A percentile compares a stretch with the other conserved stretches of the same genome.
phyloP scores from a whole-genome alignment of 1,140 invertebrate species.

The Macrobrachium nipponense region DNA sequence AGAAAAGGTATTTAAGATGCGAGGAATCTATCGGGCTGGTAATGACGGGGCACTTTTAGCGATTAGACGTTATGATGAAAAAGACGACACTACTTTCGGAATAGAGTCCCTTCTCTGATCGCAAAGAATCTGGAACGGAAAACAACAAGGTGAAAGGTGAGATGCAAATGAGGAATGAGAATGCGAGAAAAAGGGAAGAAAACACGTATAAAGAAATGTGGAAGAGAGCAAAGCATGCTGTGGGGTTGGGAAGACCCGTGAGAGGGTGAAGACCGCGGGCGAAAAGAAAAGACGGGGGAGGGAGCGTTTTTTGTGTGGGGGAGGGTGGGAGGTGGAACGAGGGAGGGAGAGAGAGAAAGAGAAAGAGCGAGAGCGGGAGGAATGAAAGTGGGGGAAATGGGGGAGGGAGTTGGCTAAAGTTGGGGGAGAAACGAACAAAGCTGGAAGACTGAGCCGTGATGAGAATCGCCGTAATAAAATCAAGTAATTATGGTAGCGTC shows the following conservation, averaged over 20 bases:
- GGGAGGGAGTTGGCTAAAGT: not conserved
- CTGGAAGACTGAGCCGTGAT: slow-evolving; percentile 6
- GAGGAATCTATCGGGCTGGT: too few species aligned
- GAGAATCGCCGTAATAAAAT: not conserved
- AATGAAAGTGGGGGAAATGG: too few species aligned
- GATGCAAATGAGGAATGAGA: not conserved
- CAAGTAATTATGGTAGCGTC: not conserved
- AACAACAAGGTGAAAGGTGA: not conserved
- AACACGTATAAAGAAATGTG: not conserved
- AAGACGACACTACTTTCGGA: too few species aligned
- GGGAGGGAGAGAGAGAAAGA: slow-evolving; percentile 24
- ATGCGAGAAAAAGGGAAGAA: not conserved
- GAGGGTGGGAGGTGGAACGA: not conserved
- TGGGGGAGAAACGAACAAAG: not conserved
- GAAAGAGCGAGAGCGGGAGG: slow-evolving; percentile 14
- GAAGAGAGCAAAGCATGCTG: not conserved
- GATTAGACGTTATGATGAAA: too few species aligned
- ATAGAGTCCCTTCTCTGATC: too few species aligned
- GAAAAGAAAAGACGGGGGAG: not conserved
- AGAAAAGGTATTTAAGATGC: too few species aligned
- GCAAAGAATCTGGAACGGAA: too few species aligned
- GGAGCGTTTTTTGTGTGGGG: not conserved
- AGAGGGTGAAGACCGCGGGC: not conserved
- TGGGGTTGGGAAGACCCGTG: not conserved
- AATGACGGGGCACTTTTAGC: too few species aligned